These are phyloP conservation scores for Aphrophora alni DNA, from an alignment of 2,888 invertebrate genomes.

Conservation along the genomic window DNA sequence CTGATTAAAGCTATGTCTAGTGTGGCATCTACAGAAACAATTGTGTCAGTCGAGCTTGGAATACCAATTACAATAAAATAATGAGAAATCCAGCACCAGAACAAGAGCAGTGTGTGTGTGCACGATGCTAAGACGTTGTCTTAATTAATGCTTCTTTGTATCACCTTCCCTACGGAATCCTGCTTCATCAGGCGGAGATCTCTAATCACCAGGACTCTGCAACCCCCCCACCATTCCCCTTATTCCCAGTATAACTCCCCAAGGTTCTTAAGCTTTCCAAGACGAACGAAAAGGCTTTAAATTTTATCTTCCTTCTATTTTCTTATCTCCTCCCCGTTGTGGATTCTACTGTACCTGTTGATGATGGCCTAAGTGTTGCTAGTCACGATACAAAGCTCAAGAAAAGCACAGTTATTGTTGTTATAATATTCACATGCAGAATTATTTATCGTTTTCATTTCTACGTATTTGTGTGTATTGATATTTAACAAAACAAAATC, in stretches of 20 bases:
- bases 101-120: neutral
- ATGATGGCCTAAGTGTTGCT: neutral
- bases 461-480: too few species aligned
- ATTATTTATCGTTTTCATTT: too few species aligned
- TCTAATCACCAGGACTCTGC: neutral
- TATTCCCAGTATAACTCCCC: too few species aligned
- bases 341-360: neutral
- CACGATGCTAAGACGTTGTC: neutral
- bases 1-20: neutral
- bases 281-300: neutral
- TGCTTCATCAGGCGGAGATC: neutral
- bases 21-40: neutral
- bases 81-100: neutral
- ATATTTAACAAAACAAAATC: too few species aligned
- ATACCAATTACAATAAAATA: constrained; percentile 2
- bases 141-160: constrained; percentile 2
- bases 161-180: neutral
- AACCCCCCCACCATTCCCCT: neutral
- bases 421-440: too few species aligned
- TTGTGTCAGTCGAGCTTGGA: neutral
- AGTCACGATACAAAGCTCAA: too few species aligned
- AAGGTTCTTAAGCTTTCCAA: neutral
- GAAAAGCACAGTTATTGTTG: too few species aligned
- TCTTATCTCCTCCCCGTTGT: neutral
- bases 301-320: neutral